Conservation (phyloP, 1,140 invertebrate genomes). For the Trachymyrmex cornetzi region DNA sequence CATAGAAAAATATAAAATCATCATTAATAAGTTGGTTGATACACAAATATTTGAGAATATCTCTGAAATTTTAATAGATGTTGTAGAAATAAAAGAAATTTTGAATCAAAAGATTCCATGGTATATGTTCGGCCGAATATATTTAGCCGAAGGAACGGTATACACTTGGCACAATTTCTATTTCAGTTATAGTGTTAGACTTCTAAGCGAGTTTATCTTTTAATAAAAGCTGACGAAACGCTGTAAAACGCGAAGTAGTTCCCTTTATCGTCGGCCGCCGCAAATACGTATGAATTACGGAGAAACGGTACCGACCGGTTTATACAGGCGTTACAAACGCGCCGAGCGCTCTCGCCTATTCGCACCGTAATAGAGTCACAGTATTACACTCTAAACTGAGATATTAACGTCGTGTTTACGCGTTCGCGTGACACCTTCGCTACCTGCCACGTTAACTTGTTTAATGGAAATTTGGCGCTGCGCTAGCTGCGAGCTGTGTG, state of each 20-base stretch:
- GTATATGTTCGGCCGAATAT: not conserved
- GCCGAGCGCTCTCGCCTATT: constrained; percentile 51
- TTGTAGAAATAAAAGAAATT: not conserved
- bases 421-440: constrained; percentile 47
- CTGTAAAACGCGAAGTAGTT: constrained; percentile 35
- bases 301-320: constrained; percentile 45
- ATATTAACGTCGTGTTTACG: constrained; percentile 72
- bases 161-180: constrained; percentile 18
- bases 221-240: constrained; percentile 26
- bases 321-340: constrained; percentile 42
- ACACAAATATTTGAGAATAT: not conserved
- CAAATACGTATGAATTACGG: constrained; percentile 42
- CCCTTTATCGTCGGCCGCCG: constrained; percentile 45
- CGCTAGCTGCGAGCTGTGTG: constrained; percentile 27
- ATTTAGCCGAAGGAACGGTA: not conserved
- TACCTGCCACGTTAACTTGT: constrained; percentile 56
- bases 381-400: constrained; percentile 69
- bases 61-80: not conserved
- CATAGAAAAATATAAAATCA: not conserved
- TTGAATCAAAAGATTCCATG: not conserved
- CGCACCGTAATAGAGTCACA: constrained; percentile 63
- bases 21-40: not conserved
- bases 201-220: constrained; percentile 1
- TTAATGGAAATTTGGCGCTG: constrained; percentile 67
- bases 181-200: not conserved